Conservation (phyloP, 2,113 vertebrate species). For the Nothocercus julius region DNA sequence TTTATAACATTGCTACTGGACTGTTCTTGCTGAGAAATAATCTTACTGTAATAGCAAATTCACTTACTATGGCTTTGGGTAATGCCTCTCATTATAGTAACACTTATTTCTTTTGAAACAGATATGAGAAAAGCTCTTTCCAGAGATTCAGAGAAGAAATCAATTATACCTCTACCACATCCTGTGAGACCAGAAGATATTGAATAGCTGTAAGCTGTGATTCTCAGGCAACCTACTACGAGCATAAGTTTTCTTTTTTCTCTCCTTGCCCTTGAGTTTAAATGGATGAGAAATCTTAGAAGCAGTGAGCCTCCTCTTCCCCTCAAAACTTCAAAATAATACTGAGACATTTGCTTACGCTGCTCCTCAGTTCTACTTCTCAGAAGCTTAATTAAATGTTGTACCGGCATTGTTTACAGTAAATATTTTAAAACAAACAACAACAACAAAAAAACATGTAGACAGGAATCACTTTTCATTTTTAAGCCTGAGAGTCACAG, state of each 20-base stretch:
- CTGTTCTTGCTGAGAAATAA: neutral
- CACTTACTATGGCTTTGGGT: no score
- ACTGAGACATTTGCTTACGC: rapidly evolving
- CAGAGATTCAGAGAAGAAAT: slow-evolving; percentile 94
- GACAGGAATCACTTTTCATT: neutral
- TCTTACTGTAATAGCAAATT: neutral
- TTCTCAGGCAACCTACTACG: slow-evolving; percentile 69
- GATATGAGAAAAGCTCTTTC: slow-evolving; percentile 97
- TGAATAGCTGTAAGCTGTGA: slow-evolving; percentile 84
- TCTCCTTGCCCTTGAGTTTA: neutral
- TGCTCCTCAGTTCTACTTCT: neutral
- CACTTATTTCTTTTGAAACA: slow-evolving; percentile 62
- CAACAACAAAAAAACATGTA: neutral
- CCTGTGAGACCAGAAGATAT: slow-evolving; percentile 96
- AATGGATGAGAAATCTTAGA: neutral
- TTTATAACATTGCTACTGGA: neutral
- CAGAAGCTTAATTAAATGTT: neutral
- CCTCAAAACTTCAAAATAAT: neutral
- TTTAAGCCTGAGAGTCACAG: slow-evolving; percentile 58
- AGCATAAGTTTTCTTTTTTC: neutral
- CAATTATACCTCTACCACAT: slow-evolving; percentile 92
- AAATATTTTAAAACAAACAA: neutral
- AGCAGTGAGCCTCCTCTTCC: neutral
- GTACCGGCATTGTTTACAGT: neutral
- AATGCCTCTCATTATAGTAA: neutral